Evolutionary conservation across 2,888 invertebrate species (phyloP), one percentile per base, ranked within the genome.

Genomic region (Amiota mariae): DNA sequence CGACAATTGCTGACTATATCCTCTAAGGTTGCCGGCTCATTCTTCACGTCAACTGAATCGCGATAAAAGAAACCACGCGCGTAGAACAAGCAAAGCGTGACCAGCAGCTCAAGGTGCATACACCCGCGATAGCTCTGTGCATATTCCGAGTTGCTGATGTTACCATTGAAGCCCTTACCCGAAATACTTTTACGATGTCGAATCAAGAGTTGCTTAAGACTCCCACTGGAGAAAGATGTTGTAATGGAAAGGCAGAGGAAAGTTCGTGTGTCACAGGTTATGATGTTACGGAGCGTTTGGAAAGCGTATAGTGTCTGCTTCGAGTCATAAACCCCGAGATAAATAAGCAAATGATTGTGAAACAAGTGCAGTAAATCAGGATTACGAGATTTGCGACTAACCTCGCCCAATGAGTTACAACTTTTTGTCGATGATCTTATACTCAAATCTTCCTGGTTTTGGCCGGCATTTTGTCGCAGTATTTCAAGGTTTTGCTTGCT

Each of bases 281-380:
- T 91, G 77, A 95, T 93, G 81, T 94, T 94, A 76, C 94, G 92
- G n/a, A 96, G 88, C 0, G 94, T 94, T 75, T 93, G 92, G 77
- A 96, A 90, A 9, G 95, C 94, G 85, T 96, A 96, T 0, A 95
- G 90, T 0, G 90, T 93, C 81, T 94, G 92, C 73, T 93, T 92
- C 0, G 94, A 93, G 87, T 96, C 96, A 82, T 95, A 95, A 18
- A 94, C 93, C 77, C 94, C 94, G 80, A 93, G 93, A 86, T 97
- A 97, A 2, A 97, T 91, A 59, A 97, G 91, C 90, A 97, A 92
- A 86, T 97, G 96, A 24, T 95, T 94, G 87, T 97, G 96, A 74
- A 95, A 93, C 54, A 95, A 91, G 67, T 89, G 85, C 2, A 85
- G 79, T 12, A 82, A 76, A 56, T 87, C 75, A 72, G 78, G 54